Conservation (phyloP, 2,888 invertebrate species). For the Pachymerium ferrugineum region DNA sequence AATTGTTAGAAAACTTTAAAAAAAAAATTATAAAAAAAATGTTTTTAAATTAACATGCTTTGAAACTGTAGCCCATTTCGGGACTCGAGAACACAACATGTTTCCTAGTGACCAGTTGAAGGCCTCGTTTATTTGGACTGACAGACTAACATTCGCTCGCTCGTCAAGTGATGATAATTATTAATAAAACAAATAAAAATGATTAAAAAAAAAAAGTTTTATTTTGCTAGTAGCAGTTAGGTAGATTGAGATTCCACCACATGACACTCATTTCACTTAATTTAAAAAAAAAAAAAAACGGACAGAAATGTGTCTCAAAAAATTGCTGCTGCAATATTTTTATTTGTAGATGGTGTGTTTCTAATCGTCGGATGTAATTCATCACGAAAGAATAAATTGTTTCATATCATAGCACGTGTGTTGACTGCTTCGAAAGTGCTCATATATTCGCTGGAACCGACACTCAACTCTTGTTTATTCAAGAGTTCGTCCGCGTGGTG, state of each 20-base stretch:
- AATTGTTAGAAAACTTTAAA: not conserved
- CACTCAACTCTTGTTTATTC: not conserved
- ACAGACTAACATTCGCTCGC: not conserved
- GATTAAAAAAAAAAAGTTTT: not conserved
- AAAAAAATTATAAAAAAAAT: not conserved
- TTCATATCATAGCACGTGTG: not conserved
- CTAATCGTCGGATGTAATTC: slow-evolving; percentile 17
- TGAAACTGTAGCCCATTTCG: not conserved
- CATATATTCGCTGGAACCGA: not conserved
- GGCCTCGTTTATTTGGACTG: not conserved
- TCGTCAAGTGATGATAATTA: slow-evolving; percentile 10
- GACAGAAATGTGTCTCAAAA: not conserved
- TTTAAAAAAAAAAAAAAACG: not conserved
- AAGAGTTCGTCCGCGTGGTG: not conserved
- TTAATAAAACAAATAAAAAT: not conserved
- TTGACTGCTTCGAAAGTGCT: not conserved
- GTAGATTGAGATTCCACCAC: not conserved
- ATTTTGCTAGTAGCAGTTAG: not conserved
- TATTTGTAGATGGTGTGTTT: slow-evolving; percentile 6
- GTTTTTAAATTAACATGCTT: not conserved
- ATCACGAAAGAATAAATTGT: slow-evolving; percentile 11
- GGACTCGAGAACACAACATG: slow-evolving; percentile 21
- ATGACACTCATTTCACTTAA: not conserved
- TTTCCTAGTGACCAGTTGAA: not conserved
- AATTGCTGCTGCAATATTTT: not conserved